Evolutionary conservation across 2,113 vertebrate species (phyloP), one percentile per base, ranked within the genome.

Genomic region (Phainopepla nitens): DNA sequence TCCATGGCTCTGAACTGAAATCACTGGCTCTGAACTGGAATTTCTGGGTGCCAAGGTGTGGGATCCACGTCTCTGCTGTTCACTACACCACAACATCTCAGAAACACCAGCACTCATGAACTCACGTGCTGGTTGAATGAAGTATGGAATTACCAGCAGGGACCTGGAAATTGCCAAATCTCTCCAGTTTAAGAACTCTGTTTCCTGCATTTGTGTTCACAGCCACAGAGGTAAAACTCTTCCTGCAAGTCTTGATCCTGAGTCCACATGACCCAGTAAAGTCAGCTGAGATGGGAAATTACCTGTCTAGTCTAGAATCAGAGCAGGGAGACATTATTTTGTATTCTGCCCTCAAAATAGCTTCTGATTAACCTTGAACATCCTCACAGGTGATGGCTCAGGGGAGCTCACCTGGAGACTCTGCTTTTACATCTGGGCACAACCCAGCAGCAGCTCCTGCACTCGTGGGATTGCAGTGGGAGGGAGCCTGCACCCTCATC

Each of bases 81-180:
- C 76, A 21, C 50, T 56, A 0, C 13, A 22, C 18, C 61, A 24
- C 41, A 44, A 0, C 42, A 7, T 14, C 49, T 72, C 8, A 9
- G 31, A 29, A 57, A 9, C 51, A 47, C 11, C 56, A 35, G 13
- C 2, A 0, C 9, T 2, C 3, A 0, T 12, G 15, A 71, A 11
- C 12, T 31, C 14, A 0, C 5, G 8, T 42, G 29, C 49, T 68
- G 39, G 6, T 13, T 36, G 15, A 42, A 12, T 7, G 31, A 54
- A 41, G 16, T 2, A 0, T 49, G 36, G 28, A 19, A 20, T 49
- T 54, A n/a, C 49, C 49, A 60, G 15, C 6, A 72, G 58, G 27
- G 21, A 80, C 11, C 25, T 89, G 58, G 19, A 72, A 89, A 36
- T 7, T 33, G 21, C 28, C 29, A 35, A 1, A 47, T 72, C 44